Base-by-base conservation (phyloP, 1,140 invertebrate species). In the Pinna nobilis region DNA sequence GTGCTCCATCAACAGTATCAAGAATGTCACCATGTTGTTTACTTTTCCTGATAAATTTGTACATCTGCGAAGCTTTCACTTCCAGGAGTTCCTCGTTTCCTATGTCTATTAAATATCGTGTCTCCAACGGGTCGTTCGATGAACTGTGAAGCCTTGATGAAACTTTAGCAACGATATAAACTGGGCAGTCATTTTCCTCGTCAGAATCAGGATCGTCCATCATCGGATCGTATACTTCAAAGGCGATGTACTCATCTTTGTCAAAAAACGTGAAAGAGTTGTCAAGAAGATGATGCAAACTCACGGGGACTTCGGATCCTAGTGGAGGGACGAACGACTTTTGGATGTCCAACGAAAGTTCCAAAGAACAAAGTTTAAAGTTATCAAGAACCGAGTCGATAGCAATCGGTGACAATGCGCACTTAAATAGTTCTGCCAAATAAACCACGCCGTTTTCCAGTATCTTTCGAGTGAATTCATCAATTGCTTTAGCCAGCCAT, bases 31-130 rank as follows among this genome's bases (percentile, higher is more conserved):
- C 59, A 28, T 11, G 1, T 18, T 20, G 37, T 18, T 65, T 39
- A 35, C 7, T 39, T 47, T 68, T 68, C 30, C 81, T 39, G 63
- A 76, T 66, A 59, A 84, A 75, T 72, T 81, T 80, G 71, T 84
- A 84, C 9, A 85, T 63, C 50, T 82, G 65, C 2, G 69, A 77
- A 3, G 72, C 75, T 11, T 33, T 11, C 9, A 78, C 76, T n/a
- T 77, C 67, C 6, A 64, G 23, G 3, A 49, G 25, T 37, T 49
- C 23, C n/a, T 82, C 78, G 13, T 73, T 69, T 15, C 83, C 82
- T 25, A 83, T 65, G 67, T 76, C 55, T 28, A 84, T 74, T 44
- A 61, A 28, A 49, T 81, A 84, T 47, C 37, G 64, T 37, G 25
- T 30, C 37, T 9, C 11, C 49, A 25, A 32, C 25, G 41, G 51